Conservation (phyloP, 2,797 vertebrate species). For the Hippoglossus hippoglossus region DNA sequence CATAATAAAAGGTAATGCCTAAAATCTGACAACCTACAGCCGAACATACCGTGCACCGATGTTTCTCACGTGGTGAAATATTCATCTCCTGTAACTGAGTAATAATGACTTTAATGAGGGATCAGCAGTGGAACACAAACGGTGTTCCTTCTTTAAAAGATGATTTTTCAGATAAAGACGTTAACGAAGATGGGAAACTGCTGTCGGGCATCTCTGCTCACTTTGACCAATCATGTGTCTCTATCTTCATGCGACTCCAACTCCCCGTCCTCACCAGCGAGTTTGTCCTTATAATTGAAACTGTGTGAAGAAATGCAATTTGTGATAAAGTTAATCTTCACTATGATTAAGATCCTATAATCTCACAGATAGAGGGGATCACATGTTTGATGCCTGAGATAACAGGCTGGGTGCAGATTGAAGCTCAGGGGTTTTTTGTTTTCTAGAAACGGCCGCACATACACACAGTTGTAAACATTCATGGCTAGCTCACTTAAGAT, state of each 20-base stretch:
- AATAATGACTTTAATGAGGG: conserved; percentile 18
- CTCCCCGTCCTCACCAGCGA: conserved; percentile 11
- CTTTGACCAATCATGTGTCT: conserved; percentile 47
- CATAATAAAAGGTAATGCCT: neutral
- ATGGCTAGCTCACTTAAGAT: conserved; percentile 54
- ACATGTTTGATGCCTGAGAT: conserved; percentile 63
- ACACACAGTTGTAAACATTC: conserved; percentile 12
- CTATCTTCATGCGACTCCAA: conserved; percentile 11
- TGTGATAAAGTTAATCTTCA: conserved; percentile 72
- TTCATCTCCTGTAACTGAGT: neutral
- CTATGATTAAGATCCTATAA: conserved; percentile 67
- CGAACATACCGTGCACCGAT: neutral
- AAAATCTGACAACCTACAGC: neutral
- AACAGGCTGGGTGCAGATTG: conserved; percentile 35
- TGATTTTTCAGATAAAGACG: conserved; percentile 54
- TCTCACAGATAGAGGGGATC: conserved; percentile 59
- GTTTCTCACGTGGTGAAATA: neutral
- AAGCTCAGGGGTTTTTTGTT: neutral
- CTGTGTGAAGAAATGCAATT: conserved; percentile 64
- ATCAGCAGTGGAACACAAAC: conserved; percentile 8
- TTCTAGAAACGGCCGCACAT: neutral
- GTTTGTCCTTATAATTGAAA: conserved; percentile 71
- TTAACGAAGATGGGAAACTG: conserved; percentile 53
- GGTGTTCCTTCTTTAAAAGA: conserved; percentile 28
- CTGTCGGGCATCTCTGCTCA: conserved; percentile 48